phyloP scores from a whole-genome alignment of 2,888 invertebrate species.

The Xestia sexstrigata region DNA sequence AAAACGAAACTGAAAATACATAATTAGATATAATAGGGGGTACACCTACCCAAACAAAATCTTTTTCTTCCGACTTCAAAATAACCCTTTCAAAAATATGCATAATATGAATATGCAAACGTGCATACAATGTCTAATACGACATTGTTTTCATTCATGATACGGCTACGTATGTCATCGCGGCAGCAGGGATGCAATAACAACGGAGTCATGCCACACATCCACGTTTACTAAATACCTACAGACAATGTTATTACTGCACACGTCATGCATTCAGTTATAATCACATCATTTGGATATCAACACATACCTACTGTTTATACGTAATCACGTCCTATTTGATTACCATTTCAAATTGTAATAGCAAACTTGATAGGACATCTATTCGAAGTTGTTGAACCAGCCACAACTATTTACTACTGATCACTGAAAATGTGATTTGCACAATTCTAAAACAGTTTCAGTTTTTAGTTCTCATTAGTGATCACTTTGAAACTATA shows the following conservation, averaged over 20 bases:
- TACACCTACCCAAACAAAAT: no score
- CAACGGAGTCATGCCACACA: slow-evolving; percentile 70
- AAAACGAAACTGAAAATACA: slow-evolving; percentile 3
- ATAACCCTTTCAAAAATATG: neutral
- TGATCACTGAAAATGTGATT: slow-evolving; percentile 35
- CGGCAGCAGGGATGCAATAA: slow-evolving; percentile 70
- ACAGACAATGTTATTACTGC: slow-evolving; percentile 73
- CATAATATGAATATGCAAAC: slow-evolving; percentile 19
- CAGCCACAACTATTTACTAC: slow-evolving; percentile 47
- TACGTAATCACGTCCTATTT: slow-evolving; percentile 73
- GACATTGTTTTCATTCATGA: slow-evolving; percentile 66
- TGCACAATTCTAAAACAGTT: slow-evolving; percentile 1
- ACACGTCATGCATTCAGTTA: slow-evolving; percentile 74
- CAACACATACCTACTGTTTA: slow-evolving; percentile 54
- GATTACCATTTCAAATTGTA: slow-evolving; percentile 75
- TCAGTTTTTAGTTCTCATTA: slow-evolving; percentile 9
- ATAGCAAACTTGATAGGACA: slow-evolving; percentile 67
- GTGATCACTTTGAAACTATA: slow-evolving; percentile 16
- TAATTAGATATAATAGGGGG: neutral
- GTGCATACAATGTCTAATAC: slow-evolving; percentile 39
- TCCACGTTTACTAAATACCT: slow-evolving; percentile 69
- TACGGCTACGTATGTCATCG: slow-evolving; percentile 64
- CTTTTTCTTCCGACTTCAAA: neutral
- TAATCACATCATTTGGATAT: slow-evolving; percentile 82
- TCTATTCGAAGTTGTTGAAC: slow-evolving; percentile 54